These are phyloP conservation scores for Brachyalestes nurse DNA, from an alignment of 2,797 vertebrate genomes.

Conservation along the genomic window DNA sequence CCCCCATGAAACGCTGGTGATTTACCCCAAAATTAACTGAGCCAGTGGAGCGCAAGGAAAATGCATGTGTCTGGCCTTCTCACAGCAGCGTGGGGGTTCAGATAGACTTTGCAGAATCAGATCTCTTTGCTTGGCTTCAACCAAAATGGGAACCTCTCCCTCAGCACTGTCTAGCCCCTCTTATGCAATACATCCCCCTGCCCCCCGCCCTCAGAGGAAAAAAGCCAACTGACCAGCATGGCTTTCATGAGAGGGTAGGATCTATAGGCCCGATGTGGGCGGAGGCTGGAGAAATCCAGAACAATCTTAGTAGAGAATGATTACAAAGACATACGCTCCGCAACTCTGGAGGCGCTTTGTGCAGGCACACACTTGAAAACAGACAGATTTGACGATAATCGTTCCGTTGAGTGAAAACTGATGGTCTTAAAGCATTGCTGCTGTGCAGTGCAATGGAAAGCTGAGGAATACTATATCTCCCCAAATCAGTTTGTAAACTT, in stretches of 20 bases:
- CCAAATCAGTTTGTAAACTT: slow-evolving; percentile 46
- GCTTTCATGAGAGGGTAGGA: slow-evolving; percentile 53
- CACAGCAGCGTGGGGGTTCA: slow-evolving; percentile 40
- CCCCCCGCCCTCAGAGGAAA: slow-evolving; percentile 24
- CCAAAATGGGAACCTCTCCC: slow-evolving; percentile 47
- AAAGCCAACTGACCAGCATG: slow-evolving; percentile 42
- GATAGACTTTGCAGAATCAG: slow-evolving; percentile 52
- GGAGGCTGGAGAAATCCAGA: slow-evolving; percentile 55
- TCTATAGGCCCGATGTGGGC: slow-evolving; percentile 60
- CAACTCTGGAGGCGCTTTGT: slow-evolving; percentile 48
- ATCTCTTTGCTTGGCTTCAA: slow-evolving; percentile 52
- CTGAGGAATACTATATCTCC: slow-evolving; percentile 38
- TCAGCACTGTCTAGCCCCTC: slow-evolving; percentile 57
- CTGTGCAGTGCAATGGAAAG: slow-evolving; percentile 52
- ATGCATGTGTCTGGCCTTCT: slow-evolving; percentile 29
- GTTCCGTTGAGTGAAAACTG: slow-evolving; percentile 56
- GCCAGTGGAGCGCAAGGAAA: slow-evolving; percentile 41
- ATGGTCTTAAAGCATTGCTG: slow-evolving; percentile 58
- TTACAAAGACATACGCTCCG: slow-evolving; percentile 60
- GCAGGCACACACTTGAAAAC: slow-evolving; percentile 65
- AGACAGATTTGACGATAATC: slow-evolving; percentile 66
- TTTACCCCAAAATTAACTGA: slow-evolving; percentile 52
- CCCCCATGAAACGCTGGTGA: slow-evolving; percentile 17
- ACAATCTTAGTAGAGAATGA: slow-evolving; percentile 59
- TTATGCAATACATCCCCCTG: slow-evolving; percentile 62